Percentiles rank a stretch among this genome's conserved stretches.
These are phyloP conservation scores for Chrosomus eos DNA, from an alignment of 2,797 vertebrate genomes.

Conservation along the genomic window DNA sequence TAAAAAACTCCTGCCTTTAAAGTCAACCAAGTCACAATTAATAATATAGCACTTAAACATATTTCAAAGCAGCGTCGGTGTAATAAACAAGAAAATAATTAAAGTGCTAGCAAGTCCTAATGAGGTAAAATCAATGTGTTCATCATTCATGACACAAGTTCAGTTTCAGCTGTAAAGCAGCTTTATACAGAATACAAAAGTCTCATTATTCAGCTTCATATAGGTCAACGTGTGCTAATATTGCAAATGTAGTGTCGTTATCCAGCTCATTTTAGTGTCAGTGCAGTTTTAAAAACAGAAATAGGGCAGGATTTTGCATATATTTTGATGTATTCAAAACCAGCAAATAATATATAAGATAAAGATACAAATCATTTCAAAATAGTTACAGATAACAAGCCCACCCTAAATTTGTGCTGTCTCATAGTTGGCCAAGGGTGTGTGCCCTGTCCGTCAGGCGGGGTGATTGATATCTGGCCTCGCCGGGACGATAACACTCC, in stretches of 20 bases:
- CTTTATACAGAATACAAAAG: background rate
- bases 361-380: background rate
- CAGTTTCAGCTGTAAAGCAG: background rate
- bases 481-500: constrained; percentile 65
- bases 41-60: background rate
- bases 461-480: constrained; percentile 70
- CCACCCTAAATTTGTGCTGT: constrained; percentile 67
- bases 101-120: background rate
- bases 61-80: background rate
- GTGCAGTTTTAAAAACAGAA: background rate
- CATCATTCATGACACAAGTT: background rate
- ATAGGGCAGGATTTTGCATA: background rate
- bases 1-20: background rate
- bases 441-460: constrained; percentile 57
- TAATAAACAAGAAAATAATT: background rate
- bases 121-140: background rate
- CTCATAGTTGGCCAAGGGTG: constrained; percentile 57
- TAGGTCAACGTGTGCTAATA: too few species aligned
- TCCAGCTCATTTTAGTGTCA: background rate
- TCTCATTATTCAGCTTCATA: background rate
- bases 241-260: background rate
- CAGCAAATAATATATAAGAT: background rate
- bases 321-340: background rate
- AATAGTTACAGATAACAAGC: background rate
- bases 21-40: background rate